Base-by-base conservation (phyloP, 2,797 vertebrate species). In the Balearica regulorum region DNA sequence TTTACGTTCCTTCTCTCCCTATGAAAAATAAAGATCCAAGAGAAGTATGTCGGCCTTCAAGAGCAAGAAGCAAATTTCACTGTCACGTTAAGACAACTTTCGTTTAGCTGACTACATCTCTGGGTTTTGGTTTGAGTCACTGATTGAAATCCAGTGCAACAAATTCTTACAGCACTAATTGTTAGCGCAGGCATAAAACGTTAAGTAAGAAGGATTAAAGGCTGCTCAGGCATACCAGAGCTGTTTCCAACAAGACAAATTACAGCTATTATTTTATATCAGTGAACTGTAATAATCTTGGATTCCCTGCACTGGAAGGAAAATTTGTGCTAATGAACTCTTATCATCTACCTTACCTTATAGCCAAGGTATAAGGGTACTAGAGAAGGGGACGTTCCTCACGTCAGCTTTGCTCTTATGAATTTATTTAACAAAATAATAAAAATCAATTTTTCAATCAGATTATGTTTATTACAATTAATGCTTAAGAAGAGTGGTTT, bases 121-220 rank as follows among this genome's bases (percentile, higher is more conserved):
- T 18, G 16, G 33, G 53, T 7, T 79, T 89, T 72, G 60, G 75
- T 83, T 90, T 90, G 85, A 49, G 62, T 90, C 83, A 87, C 10
- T 25, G 57, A 79, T 58, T 72, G 58, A 90, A 93, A 93, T 68
- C 68, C 79, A 71, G 11, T 62, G 53, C 44, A 91, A 87, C 76
- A 64, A 79, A 95, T 94, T 65, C 62, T 39, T 70, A 54, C 7
- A 37, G 83, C 25, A 61, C 66, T 94, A 93, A 95, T 86, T 93
- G 58, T 41, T 89, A 87, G 46, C 22, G 7, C 8, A n/a, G 13
- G 33, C 60, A 85, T 72, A 87, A 86, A 91, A 29, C 9, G 13
- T 78, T 88, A 70, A 84, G 82, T 53, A 90, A 77, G 88, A 94
- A 94, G 68, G 48, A 94, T 85, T 87, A 94, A 86, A 78, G 69